These are phyloP conservation scores for Ceuthmochares aereus DNA, from an alignment of 2,113 vertebrate genomes.

Conservation along the genomic window DNA sequence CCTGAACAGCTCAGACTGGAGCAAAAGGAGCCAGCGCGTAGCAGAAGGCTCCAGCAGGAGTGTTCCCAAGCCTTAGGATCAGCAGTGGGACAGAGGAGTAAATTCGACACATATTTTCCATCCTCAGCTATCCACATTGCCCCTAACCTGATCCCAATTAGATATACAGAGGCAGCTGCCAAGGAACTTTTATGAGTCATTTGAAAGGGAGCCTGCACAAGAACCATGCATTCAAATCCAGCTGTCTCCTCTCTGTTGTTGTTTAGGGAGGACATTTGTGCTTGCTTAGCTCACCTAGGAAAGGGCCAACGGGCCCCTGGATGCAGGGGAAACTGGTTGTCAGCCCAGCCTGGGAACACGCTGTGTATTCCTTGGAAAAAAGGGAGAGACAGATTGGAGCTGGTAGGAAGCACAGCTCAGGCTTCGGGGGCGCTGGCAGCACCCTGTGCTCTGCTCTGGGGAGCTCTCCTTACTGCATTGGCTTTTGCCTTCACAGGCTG, in stretches of 20 bases:
- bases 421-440: neutral
- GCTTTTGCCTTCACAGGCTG: accelerated
- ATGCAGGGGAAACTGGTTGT: neutral
- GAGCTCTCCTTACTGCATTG: accelerated
- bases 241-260: constrained; percentile 40
- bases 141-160: constrained; percentile 70
- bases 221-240: neutral
- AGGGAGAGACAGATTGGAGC: neutral
- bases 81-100: constrained; percentile 39
- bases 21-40: neutral
- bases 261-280: constrained; percentile 32
- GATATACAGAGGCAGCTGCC: constrained; percentile 46
- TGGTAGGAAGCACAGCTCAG: neutral
- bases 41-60: neutral
- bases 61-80: neutral
- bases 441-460: neutral
- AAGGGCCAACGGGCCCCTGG: neutral
- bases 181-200: constrained; percentile 72
- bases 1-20: neutral
- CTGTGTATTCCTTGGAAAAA: neutral
- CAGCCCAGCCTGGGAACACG: neutral
- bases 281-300: constrained; percentile 49
- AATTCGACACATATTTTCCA: constrained; percentile 69
- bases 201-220: constrained; percentile 29
- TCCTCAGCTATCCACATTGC: constrained; percentile 40